Percentiles rank a stretch among this genome's conserved stretches.
These are phyloP conservation scores for Rhinichthys osculus DNA, from an alignment of 2,797 vertebrate species.

Conservation along the genomic window DNA sequence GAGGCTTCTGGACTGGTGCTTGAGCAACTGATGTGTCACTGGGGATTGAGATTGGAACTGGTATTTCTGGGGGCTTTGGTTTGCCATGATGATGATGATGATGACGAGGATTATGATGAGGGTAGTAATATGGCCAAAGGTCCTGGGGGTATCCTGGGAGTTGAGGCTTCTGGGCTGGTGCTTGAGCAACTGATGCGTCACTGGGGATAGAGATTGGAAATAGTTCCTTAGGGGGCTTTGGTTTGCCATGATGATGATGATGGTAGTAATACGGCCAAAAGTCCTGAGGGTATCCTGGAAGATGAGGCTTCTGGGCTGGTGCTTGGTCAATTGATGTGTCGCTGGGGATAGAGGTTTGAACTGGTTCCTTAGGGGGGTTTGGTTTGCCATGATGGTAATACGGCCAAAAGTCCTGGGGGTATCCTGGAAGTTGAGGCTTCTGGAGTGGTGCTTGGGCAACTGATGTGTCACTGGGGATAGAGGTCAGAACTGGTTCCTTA, in stretches of 20 bases:
- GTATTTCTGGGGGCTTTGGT: background rate
- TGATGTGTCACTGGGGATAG: background rate
- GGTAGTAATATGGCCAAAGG: background rate
- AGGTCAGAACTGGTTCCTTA: background rate
- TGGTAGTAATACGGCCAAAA: background rate
- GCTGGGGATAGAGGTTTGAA: background rate
- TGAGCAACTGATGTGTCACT: background rate
- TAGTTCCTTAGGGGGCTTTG: background rate
- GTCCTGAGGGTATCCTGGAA: background rate
- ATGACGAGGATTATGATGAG: too few species aligned
- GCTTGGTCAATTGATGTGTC: background rate
- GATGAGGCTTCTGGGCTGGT: background rate
- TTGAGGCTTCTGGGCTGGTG: background rate
- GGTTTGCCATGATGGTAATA: background rate
- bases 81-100: too few species aligned
- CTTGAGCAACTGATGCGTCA: rapidly evolving
- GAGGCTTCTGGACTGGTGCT: background rate
- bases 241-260: background rate
- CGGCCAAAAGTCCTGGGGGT: background rate
- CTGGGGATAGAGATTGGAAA: background rate
- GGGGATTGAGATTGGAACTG: background rate
- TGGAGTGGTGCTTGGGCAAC: background rate
- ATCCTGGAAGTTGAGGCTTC: background rate
- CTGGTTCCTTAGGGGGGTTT: background rate
- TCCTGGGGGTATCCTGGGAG: background rate